A percentile compares a stretch with the other conserved stretches of the same genome.
Evolutionary conservation across 2,888 invertebrate species (phyloP).

Genomic region (Philereme vetulata): DNA sequence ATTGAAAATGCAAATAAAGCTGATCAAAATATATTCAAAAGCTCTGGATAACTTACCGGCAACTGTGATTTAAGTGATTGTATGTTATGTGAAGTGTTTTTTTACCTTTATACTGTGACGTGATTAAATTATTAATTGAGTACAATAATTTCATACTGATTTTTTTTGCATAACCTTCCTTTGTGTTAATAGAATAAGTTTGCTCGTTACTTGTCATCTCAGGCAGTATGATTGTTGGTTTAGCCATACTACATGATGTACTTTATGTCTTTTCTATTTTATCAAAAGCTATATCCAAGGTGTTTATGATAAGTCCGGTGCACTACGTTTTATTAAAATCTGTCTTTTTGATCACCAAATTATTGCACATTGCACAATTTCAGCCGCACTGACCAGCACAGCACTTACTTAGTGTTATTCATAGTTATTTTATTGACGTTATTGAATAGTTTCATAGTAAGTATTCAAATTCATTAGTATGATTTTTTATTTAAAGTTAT

Average conservation of each 20-base stretch:
- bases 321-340: no score
- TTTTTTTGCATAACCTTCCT: background rate
- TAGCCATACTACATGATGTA: no score
- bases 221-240: no score
- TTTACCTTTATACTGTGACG: slow-evolving; percentile 39
- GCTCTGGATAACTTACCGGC: no score
- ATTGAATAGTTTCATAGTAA: slow-evolving; percentile 1
- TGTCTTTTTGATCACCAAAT: background rate
- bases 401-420: slow-evolving; percentile 10
- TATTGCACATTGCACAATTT: slow-evolving; percentile 26
- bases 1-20: no score
- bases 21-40: no score
- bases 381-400: slow-evolving; percentile 33
- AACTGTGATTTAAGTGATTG: background rate
- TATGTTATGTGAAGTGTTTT: slow-evolving; percentile 26
- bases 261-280: no score
- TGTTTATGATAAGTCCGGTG: no score
- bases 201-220: no score
- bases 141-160: background rate
- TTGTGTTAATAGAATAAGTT: background rate
- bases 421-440: background rate
- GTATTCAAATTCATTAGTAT: slow-evolving; percentile 4
- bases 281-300: no score
- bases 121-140: slow-evolving; percentile 20
- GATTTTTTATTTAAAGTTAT: background rate